A percentile compares a stretch with the other conserved stretches of the same genome.
These are phyloP conservation scores for Agrilus planipennis DNA, from an alignment of 1,140 invertebrate species.

Conservation along the genomic window DNA sequence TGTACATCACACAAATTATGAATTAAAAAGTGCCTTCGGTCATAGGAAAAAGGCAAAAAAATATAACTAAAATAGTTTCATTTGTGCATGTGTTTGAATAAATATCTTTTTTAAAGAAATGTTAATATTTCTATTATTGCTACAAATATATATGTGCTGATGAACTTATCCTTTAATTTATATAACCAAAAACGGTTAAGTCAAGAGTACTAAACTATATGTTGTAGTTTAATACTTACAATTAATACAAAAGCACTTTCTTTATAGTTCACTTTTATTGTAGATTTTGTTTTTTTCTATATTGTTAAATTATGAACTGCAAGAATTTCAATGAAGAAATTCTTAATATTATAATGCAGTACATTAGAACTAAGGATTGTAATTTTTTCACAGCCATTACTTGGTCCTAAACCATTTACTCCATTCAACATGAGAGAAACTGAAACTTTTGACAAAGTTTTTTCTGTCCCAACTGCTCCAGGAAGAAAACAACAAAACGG, in stretches of 20 bases:
- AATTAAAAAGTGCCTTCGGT: no score
- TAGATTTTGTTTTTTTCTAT: background rate
- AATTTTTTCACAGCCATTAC: slow-evolving; percentile 47
- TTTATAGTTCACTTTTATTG: background rate
- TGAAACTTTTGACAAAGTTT: slow-evolving; percentile 68
- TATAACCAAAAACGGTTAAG: no score
- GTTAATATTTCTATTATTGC: no score
- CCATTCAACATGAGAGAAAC: slow-evolving; percentile 56
- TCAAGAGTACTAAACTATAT: background rate
- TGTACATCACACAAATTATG: no score
- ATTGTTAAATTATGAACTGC: background rate
- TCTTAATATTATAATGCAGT: no score
- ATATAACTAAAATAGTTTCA: no score
- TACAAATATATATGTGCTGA: no score
- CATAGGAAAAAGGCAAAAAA: no score
- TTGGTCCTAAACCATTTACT: slow-evolving; percentile 73
- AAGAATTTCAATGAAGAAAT: background rate
- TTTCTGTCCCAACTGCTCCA: slow-evolving; percentile 60
- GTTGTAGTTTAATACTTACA: background rate
- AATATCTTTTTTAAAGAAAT: no score
- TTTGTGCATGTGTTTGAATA: no score
- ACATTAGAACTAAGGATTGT: no score
- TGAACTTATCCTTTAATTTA: no score
- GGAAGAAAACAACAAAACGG: slow-evolving; percentile 30
- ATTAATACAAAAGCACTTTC: background rate